A percentile compares a stretch with the other conserved stretches of the same genome.
Evolutionary conservation across 1,140 invertebrate species (phyloP).

Genomic region (Listronotus oregonensis): DNA sequence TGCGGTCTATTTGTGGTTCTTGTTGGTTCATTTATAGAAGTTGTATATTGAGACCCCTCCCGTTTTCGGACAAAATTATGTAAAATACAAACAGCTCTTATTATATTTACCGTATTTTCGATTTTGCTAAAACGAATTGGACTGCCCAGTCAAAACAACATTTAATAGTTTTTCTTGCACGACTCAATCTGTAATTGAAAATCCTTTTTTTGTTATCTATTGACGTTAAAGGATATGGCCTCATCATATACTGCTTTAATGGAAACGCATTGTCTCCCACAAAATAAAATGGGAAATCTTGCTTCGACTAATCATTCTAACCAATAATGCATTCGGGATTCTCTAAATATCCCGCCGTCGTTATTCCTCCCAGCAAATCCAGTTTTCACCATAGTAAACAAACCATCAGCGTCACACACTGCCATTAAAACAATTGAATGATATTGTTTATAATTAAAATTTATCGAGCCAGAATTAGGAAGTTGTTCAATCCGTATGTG

Average conservation of each 20-base stretch:
- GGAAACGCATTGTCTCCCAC: constrained; percentile 45
- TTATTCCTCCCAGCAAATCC: constrained; percentile 47
- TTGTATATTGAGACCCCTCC: too few relatives aligned
- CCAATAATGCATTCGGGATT: background rate
- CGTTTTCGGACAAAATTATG: too few relatives aligned
- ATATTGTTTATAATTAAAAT: too few relatives aligned
- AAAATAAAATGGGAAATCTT: background rate
- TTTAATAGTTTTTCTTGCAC: constrained; percentile 56
- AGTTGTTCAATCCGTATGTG: too few relatives aligned
- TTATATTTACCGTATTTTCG: too few relatives aligned
- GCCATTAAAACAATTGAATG: constrained; percentile 39
- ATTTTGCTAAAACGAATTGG: background rate
- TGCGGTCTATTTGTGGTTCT: too few relatives aligned
- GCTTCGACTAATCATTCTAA: background rate
- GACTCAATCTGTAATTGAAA: constrained; percentile 54
- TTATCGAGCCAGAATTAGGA: too few relatives aligned
- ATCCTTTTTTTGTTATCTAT: constrained; percentile 43
- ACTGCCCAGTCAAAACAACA: background rate
- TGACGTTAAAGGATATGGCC: constrained; percentile 43
- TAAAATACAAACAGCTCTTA: too few relatives aligned
- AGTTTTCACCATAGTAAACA: constrained; percentile 53
- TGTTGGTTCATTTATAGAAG: too few relatives aligned
- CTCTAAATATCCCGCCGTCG: constrained; percentile 44
- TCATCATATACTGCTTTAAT: constrained; percentile 45
- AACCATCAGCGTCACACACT: constrained; percentile 14